Base-by-base conservation (phyloP, 2,113 vertebrate species). In the Bubalus kerabau region DNA sequence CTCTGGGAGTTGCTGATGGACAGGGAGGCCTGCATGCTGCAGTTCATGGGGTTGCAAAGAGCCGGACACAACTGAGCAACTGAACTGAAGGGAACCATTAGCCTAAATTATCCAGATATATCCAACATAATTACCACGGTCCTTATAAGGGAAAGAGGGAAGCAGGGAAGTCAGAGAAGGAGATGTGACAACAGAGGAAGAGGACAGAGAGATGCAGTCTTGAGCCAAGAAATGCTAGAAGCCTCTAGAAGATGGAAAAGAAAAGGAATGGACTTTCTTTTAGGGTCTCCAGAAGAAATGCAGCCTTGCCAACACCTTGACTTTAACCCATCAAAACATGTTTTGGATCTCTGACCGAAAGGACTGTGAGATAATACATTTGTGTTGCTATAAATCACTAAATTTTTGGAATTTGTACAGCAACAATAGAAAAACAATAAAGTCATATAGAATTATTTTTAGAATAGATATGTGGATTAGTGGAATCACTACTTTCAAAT, bases 401-500 rank as follows among this genome's bases (percentile, higher is more conserved):
- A n/a, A 13, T 82, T 82, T 52, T 52, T 54, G 30, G 23, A n/a
- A 82, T 36, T 54, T 54, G 50, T 52, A 82, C 19, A 83, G 23
- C 32, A 50, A 67, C 8, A 74, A 30, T 59, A 57, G 40, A 57
- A 93, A 90, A 30, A 32, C 23, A 74, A 71, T n/a, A 12, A 17
- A 48, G 15, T 48, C 82, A 36, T 5, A 59, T 13, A 40, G 60
- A 83, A 90, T 83, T 59, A 90, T 57, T 94, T 94, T 90, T 59
- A 36, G 52, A 90, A 71, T 59, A 67, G 46, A 11, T 89, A 48
- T 50, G 28, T 89, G 46, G 3, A 83, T 3, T 57, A 83, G 5
- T 17, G 28, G 40, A 30, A 36, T 83, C 30, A 26, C 57, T 54
- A 19, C 36, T 80, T 62, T 80, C 19, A 81, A 80, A 56, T 83